Conservation (phyloP, 2,888 invertebrate species). For the Peribatodes rhomboidaria region DNA sequence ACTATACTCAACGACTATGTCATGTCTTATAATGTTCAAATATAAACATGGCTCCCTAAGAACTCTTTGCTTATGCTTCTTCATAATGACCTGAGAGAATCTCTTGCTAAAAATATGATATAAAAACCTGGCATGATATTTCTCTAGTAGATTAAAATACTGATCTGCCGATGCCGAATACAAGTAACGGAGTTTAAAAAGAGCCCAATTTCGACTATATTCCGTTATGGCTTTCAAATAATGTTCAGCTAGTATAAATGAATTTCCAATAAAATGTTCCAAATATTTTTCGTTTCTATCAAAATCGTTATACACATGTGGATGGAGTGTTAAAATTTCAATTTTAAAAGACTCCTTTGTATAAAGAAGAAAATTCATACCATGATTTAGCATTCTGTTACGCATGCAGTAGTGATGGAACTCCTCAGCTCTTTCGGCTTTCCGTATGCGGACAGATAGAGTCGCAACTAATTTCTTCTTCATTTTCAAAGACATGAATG, state of each 20-base stretch:
- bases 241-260: constrained; percentile 46
- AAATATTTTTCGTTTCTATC: constrained; percentile 31
- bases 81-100: constrained; percentile 57
- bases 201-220: not conserved
- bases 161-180: constrained; percentile 51
- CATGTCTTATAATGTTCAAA: constrained; percentile 52
- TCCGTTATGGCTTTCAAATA: constrained; percentile 25
- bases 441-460: constrained; percentile 55
- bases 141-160: constrained; percentile 65
- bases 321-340: constrained; percentile 46
- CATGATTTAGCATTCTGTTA: constrained; percentile 50
- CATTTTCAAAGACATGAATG: constrained; percentile 70
- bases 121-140: not conserved
- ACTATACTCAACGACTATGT: constrained; percentile 52
- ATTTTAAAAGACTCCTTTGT: constrained; percentile 64
- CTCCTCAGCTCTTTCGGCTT: constrained; percentile 52
- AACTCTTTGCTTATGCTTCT: constrained; percentile 63
- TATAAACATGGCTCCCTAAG: constrained; percentile 57
- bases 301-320: constrained; percentile 15
- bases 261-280: constrained; percentile 54
- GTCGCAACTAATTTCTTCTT: constrained; percentile 62
- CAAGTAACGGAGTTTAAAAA: constrained; percentile 34
- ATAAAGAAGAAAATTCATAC: constrained; percentile 62
- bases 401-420: constrained; percentile 65
- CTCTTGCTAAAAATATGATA: constrained; percentile 41